Evolutionary conservation across 2,888 invertebrate genomes (phyloP).

Genomic region (Drosophila seclusa): DNA sequence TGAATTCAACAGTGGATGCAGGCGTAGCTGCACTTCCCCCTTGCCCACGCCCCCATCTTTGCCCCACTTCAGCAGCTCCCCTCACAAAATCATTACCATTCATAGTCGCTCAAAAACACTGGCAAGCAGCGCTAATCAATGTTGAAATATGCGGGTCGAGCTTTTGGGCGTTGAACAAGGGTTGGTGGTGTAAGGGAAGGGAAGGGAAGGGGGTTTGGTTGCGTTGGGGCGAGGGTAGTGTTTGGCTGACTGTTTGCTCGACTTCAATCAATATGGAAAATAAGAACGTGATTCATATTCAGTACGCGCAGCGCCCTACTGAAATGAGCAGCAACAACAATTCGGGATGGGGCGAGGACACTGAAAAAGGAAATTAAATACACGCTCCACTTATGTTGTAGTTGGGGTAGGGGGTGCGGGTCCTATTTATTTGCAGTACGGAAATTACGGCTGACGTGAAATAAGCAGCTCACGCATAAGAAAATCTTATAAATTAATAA

Average conservation of each 20-base stretch:
- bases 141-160: slow-evolving; percentile 46
- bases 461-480: slow-evolving; percentile 21
- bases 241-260: slow-evolving; percentile 9
- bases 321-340: slow-evolving; percentile 54
- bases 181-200: background rate
- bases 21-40: slow-evolving; percentile 6
- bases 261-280: slow-evolving; percentile 74
- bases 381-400: slow-evolving; percentile 47
- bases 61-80: slow-evolving; percentile 1
- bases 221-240: background rate
- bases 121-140: slow-evolving; percentile 49
- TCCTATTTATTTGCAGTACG: slow-evolving; percentile 47
- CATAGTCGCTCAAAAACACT: slow-evolving; percentile 35
- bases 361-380: slow-evolving; percentile 67
- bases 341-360: background rate
- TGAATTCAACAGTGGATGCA: slow-evolving; percentile 16
- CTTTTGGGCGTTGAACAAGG: background rate
- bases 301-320: slow-evolving; percentile 60
- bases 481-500: slow-evolving; percentile 40
- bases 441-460: slow-evolving; percentile 61
- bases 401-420: background rate
- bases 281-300: slow-evolving; percentile 70
- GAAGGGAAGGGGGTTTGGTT: background rate
- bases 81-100: slow-evolving; percentile 33
- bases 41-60: background rate